Evolutionary conservation across 1,140 invertebrate species (phyloP).

Genomic region (Lordiphosa clarofinis): DNA sequence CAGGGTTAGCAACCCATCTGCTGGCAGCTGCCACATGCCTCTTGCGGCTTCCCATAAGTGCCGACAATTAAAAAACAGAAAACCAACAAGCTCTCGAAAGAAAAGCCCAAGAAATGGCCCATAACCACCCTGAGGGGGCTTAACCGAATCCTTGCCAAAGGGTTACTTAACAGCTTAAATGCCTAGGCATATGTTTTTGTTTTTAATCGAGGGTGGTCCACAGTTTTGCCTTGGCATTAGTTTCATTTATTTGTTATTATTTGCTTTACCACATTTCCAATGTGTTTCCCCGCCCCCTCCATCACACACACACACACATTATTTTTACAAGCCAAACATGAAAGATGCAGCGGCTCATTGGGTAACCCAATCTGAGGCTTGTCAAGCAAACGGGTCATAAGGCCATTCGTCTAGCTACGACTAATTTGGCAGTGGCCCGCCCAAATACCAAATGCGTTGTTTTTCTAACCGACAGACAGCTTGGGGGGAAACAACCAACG

Average conservation of each 20-base stretch:
- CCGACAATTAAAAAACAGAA: slow-evolving; percentile 58
- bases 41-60: slow-evolving; percentile 52
- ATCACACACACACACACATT: slow-evolving; percentile 3
- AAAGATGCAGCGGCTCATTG: slow-evolving; percentile 48
- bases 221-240: slow-evolving; percentile 45
- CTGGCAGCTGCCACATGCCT: slow-evolving; percentile 61
- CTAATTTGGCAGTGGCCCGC: slow-evolving; percentile 56
- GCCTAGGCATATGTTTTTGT: slow-evolving; percentile 51
- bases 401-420: slow-evolving; percentile 53
- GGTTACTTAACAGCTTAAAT: slow-evolving; percentile 64
- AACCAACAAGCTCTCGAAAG: slow-evolving; percentile 7
- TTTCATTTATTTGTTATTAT: slow-evolving; percentile 70
- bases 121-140: slow-evolving; percentile 27
- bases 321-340: slow-evolving; percentile 31
- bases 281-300: slow-evolving; percentile 13
- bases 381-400: slow-evolving; percentile 60
- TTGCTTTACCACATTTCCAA: slow-evolving; percentile 66
- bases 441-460: slow-evolving; percentile 35
- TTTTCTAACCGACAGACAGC: slow-evolving; percentile 50
- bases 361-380: slow-evolving; percentile 70
- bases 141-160: slow-evolving; percentile 36
- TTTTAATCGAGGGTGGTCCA: slow-evolving; percentile 51
- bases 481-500: slow-evolving; percentile 20
- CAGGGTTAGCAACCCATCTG: slow-evolving; percentile 30
- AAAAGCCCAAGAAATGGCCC: slow-evolving; percentile 47